Base-by-base conservation (phyloP, 2,797 vertebrate genomes). In the Limnodromus scolopaceus region DNA sequence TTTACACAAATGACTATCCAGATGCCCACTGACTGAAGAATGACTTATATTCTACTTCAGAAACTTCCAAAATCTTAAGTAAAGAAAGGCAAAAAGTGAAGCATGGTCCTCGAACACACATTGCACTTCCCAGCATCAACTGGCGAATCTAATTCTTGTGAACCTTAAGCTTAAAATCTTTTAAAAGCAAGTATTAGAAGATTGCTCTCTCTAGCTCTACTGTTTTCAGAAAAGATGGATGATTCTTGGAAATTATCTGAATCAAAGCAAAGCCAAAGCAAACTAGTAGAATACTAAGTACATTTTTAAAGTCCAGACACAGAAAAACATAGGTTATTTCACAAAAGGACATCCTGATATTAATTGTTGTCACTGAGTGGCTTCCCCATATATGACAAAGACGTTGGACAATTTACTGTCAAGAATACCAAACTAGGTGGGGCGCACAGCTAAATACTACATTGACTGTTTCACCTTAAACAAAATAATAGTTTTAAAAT, bases 331-430 rank as follows among this genome's bases (percentile, higher is more conserved):
- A n/a, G 1, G 0, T 23, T 70, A 34, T 54, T 70, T 84, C 45
- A 72, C 13, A 38, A 84, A 86, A 87, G 41, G 18, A 27, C 6
- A 60, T 1, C 2, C 7, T 43, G 22, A 51, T 70, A 3, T 32
- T 39, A 71, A 36, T 63, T 51, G 24, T 6, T n/a, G 4, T 19
- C 28, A 74, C 4, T 0, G 1, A 13, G 6, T 51, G 3, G 6
- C 65, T 87, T 68, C 6, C 49, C 4, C 15, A 70, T 25, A 32
- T 41, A 27, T 23, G 20, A 28, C 3, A 57, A 57, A n/a, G 28
- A 41, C 4, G 84, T 74, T 41, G 10, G 48, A 48, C 0, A 76
- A 34, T 68, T 60, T 68, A 19, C 13, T 30, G 18, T 16, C 16
- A 68, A 64, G 58, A 89, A 71, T 17, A 2, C 5, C 27, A 74